phyloP scores from a whole-genome alignment of 2,797 vertebrate species.

The Psittacula echo region DNA sequence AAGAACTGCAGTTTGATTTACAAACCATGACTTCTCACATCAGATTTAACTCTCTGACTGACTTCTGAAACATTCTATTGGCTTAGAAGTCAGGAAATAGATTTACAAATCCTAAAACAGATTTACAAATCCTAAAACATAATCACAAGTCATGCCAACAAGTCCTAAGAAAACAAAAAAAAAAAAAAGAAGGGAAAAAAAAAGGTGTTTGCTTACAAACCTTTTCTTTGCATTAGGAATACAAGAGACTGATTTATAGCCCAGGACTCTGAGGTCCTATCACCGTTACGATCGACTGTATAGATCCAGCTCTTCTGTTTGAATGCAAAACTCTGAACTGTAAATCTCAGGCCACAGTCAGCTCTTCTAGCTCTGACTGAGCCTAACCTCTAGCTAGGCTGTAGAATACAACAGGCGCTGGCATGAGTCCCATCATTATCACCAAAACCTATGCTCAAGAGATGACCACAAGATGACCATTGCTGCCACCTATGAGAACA shows the following conservation, averaged over 20 bases:
- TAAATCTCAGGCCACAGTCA: neutral
- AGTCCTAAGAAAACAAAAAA: neutral
- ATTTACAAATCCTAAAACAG: constrained; percentile 64
- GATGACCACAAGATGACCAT: neutral
- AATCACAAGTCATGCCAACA: constrained; percentile 25
- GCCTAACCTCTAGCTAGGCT: neutral
- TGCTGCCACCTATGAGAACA: neutral
- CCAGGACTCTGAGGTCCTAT: neutral
- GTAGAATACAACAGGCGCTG: neutral
- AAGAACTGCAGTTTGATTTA: constrained; percentile 58
- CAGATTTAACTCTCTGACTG: constrained; percentile 62
- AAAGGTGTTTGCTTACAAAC: constrained; percentile 1
- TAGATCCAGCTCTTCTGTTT: neutral
- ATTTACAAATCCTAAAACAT: constrained; percentile 48
- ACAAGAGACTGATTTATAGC: neutral
- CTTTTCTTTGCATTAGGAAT: constrained; percentile 11
- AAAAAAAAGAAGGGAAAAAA: no score
- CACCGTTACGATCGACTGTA: neutral
- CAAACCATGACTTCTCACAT: constrained; percentile 48
- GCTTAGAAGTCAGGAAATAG: constrained; percentile 52
- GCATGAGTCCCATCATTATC: neutral
- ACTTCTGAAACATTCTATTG: constrained; percentile 52
- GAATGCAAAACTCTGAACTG: neutral
- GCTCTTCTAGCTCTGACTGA: neutral
- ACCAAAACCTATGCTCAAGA: neutral